Evolutionary conservation across 2,797 vertebrate species (phyloP).

Genomic region (Moxostoma hubbsi): DNA sequence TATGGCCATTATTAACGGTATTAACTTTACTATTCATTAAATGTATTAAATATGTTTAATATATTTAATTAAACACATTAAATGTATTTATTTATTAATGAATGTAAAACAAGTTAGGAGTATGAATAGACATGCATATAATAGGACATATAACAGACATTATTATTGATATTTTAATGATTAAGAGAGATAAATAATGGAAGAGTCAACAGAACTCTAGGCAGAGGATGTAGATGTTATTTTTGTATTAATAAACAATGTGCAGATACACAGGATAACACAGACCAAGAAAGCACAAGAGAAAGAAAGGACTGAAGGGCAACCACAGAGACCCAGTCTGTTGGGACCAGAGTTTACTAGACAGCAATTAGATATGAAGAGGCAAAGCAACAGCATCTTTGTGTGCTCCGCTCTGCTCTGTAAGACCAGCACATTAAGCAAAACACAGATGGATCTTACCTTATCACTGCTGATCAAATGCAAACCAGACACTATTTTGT

Average conservation of each 20-base stretch:
- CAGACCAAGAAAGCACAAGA: not conserved
- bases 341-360: constrained; percentile 73
- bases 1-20: too few relatives aligned
- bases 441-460: constrained; percentile 80
- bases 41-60: too few relatives aligned
- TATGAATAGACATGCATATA: too few relatives aligned
- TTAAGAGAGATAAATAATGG: not conserved
- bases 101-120: too few relatives aligned
- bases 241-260: constrained; percentile 8
- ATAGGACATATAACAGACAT: not conserved
- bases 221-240: constrained; percentile 16
- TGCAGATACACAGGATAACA: constrained; percentile 20
- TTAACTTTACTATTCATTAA: too few relatives aligned
- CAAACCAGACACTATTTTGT: constrained; percentile 71
- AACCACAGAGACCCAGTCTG: constrained; percentile 67
- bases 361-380: constrained; percentile 81
- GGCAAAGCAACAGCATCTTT: constrained; percentile 66
- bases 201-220: constrained; percentile 35
- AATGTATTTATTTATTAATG: too few relatives aligned
- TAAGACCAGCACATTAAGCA: constrained; percentile 80
- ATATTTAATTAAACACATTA: too few relatives aligned
- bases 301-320: constrained; percentile 35
- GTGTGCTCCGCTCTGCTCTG: constrained; percentile 66
- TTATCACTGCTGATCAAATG: constrained; percentile 89
- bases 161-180: not conserved